Evolutionary conservation across 2,888 invertebrate genomes (phyloP), one percentile per base, ranked within the genome.

Genomic region (Parelbella ahira): DNA sequence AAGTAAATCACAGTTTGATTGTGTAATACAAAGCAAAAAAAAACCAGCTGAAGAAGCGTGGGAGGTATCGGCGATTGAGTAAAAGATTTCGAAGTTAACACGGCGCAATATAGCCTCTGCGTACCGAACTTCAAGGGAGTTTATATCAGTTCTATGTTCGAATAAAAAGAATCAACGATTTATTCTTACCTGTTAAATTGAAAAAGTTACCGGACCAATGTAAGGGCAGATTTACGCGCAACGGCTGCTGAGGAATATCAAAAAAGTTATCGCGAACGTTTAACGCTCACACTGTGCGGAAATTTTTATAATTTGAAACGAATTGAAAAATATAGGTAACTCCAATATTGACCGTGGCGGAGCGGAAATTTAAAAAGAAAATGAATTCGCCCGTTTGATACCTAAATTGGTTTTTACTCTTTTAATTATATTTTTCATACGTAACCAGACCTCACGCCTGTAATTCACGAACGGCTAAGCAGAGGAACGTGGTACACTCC

Each of bases 151-250:
- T 82, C 79, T 76, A 77, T 81, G 82, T 80, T 78, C 78, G 80
- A 83, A 82, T 86, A 84, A 83, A 83, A 83, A 84, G 82, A 82
- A 80, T 80, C 76, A 81, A 83, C 81, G 83, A 83, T 86, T 86
- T 87, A 84, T 86, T 78, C 82, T 78, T 81, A 84, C 83, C 83
- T 83, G 84, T 87, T 84, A 84, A 87, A 87, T 87, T 86, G 86
- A 87, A 87, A 87, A 87, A 87, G 86, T 86, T 87, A 63, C 75
- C 70, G 72, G 75, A 81, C 82, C 73, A 82, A 69, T 77, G 76
- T 75, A 68, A 78, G 79, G 80, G 77, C 74, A 83, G 80, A 82
- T 83, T 82, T 83, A 82, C 81, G 82, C 80, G 79, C 77, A 75
- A 55, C 75, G 74, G 76, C 67, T 78, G 82, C 77, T 78, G 77